Conservation (phyloP, 2,888 invertebrate species). For the Leptopilina myrica region DNA sequence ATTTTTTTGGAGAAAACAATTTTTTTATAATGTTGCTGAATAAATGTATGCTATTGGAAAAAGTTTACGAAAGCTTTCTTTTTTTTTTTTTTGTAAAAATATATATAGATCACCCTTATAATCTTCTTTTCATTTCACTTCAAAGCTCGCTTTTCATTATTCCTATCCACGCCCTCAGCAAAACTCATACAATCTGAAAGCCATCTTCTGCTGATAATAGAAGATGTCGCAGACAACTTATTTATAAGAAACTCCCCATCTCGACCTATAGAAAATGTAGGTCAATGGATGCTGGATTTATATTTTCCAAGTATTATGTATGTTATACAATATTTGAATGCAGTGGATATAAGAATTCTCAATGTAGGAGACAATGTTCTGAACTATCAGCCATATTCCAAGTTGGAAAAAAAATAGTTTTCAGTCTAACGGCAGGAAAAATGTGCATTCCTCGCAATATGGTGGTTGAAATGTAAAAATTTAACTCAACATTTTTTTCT, state of each 20-base stretch:
- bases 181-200: constrained; percentile 20
- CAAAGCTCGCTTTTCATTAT: constrained; percentile 6
- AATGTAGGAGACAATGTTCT: too few species aligned
- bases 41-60: neutral
- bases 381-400: too few species aligned
- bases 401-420: too few species aligned
- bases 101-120: neutral
- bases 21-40: neutral
- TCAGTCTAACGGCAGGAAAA: too few species aligned
- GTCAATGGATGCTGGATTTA: constrained; percentile 57
- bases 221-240: constrained; percentile 51
- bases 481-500: too few species aligned
- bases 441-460: too few species aligned
- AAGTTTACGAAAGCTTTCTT: neutral
- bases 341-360: too few species aligned
- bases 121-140: constrained; percentile 18
- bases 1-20: too few species aligned
- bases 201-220: constrained; percentile 47
- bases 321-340: too few species aligned
- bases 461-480: too few species aligned
- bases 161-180: neutral
- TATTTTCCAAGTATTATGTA: constrained; percentile 53
- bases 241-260: constrained; percentile 53
- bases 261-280: constrained; percentile 51
- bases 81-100: too few species aligned